Evolutionary conservation across 2,797 vertebrate species (phyloP), one percentile per base, ranked within the genome.

Genomic region (Acrossocheilus fasciatus): DNA sequence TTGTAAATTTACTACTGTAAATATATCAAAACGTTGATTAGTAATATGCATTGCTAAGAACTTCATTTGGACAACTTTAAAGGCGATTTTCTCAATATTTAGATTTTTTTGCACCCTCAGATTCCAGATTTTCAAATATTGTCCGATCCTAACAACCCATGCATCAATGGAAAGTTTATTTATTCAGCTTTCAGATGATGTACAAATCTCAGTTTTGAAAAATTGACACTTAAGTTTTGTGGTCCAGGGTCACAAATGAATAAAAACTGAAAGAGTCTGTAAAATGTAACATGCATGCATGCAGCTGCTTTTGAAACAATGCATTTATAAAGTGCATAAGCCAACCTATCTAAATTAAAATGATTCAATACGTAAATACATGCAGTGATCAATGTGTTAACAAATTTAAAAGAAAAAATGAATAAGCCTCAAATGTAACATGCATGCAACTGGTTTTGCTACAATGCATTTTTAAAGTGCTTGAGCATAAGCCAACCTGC

Each of bases 231-330:
- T 30, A 30, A 30, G 30, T 30, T 30, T 30, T 30, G 30, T 30
- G 30, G 30, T 30, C 30, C 30, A 30, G 2, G 30, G 30, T 30
- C 30, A 30, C 30, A 30, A 30, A 94, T 94, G 88, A 91, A 94
- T 92, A 91, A 93, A 93, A 93, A 93, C 43, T 36, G 47, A 91
- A 52, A 90, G 17, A 87, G 69, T 87, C 77, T 59, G 86, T 81
- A 70, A 72, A 90, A 91, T 76, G 62, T 8, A 34, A 74, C 75
- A 73, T 90, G 84, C 81, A 82, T 54, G 78, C 80, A 81, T 26
- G 45, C 8, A 26, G 76, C 43, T 8, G 43, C 0, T 17, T 43
- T 10, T 11, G 50, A 10, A 15, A 20, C 12, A 23, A 73, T 7
- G 20, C 66, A 34, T 74, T 59, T 15, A 43, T 45, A 73, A 66